Conservation (phyloP, 2,888 invertebrate genomes). For the Automeris io region DNA sequence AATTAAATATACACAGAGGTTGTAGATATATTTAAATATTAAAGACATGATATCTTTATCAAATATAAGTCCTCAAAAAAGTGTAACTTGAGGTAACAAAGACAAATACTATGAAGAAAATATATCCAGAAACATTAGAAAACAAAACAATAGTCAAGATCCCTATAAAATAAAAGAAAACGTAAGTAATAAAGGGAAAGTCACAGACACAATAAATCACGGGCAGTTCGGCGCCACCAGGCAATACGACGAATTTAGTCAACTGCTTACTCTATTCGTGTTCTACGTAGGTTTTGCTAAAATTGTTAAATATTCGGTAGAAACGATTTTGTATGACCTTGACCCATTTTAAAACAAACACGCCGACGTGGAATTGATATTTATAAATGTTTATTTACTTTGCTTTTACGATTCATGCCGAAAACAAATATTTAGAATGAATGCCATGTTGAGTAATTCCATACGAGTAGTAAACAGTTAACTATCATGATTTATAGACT, state of each 20-base stretch:
- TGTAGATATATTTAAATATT: too few species aligned
- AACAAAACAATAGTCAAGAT: constrained; percentile 23
- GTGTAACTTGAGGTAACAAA: not conserved
- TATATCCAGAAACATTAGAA: constrained; percentile 11
- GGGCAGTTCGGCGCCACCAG: constrained; percentile 17
- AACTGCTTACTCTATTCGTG: constrained; percentile 13
- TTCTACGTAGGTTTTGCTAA: not conserved
- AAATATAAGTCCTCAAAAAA: too few species aligned
- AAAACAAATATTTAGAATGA: constrained; percentile 12
- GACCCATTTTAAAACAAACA: constrained; percentile 7
- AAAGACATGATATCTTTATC: too few species aligned
- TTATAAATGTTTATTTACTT: constrained; percentile 16
- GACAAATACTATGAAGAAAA: not conserved
- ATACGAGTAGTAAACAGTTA: not conserved
- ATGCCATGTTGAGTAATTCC: constrained; percentile 2
- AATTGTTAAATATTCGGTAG: constrained; percentile 4
- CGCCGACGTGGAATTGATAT: constrained; percentile 7
- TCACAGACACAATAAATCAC: constrained; percentile 49
- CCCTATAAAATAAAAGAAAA: constrained; percentile 23
- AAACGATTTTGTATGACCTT: constrained; percentile 12
- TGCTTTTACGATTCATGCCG: constrained; percentile 12
- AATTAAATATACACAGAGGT: too few species aligned
- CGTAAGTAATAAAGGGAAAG: constrained; percentile 35
- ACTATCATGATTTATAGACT: not conserved
- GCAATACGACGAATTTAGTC: constrained; percentile 10